Conservation (phyloP, 2,113 vertebrate genomes). For the Aptenodytes patagonicus region DNA sequence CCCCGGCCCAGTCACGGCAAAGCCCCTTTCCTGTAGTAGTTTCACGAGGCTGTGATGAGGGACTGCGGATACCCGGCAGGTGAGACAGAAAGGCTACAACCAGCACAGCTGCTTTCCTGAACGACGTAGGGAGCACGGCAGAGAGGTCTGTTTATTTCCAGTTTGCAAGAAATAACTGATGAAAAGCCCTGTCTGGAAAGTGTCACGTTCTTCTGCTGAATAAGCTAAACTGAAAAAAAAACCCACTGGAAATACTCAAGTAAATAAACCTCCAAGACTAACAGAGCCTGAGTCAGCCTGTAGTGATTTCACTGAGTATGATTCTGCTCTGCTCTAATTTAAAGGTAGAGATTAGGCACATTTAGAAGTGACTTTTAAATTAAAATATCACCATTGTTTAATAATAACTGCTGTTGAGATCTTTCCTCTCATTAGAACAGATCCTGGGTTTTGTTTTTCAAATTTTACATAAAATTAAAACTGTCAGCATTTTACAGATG, state of each 20-base stretch:
- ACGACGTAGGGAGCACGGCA: background rate
- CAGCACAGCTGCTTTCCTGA: background rate
- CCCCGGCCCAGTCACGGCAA: background rate
- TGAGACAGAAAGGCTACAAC: background rate
- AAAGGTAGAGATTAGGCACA: background rate
- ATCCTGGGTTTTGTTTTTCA: conserved; percentile 61
- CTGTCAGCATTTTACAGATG: conserved; percentile 77
- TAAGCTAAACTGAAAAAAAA: background rate
- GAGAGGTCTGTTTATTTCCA: background rate
- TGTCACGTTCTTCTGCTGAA: background rate
- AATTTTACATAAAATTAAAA: conserved; percentile 74
- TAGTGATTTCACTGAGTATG: background rate
- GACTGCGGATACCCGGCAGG: background rate
- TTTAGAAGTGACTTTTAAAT: conserved; percentile 61
- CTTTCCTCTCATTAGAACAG: conserved; percentile 44
- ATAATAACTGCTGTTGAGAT: conserved; percentile 39
- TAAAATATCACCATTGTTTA: conserved; percentile 56
- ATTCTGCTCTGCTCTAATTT: conserved; percentile 5
- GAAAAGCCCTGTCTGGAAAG: background rate
- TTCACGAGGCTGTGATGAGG: background rate
- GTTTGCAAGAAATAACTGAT: background rate
- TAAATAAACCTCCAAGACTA: background rate
- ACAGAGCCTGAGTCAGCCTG: background rate
- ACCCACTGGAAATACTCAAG: background rate
- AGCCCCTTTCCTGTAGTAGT: background rate